These are phyloP conservation scores for Gasteruption jaculator DNA, from an alignment of 2,888 invertebrate genomes.

Conservation along the genomic window DNA sequence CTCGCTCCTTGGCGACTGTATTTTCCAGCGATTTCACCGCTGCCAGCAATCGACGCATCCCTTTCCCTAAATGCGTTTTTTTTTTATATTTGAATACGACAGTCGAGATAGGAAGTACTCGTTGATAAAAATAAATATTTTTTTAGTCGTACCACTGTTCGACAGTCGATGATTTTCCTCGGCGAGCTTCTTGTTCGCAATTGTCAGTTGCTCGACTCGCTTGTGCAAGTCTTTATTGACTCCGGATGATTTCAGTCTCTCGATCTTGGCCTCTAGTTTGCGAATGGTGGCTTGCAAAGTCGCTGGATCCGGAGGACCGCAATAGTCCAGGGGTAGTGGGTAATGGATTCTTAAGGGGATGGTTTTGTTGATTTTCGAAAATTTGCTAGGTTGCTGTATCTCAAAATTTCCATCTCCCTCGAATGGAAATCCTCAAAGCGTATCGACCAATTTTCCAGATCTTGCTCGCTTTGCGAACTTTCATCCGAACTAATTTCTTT, in stretches of 20 bases:
- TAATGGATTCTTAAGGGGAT: constrained; percentile 52
- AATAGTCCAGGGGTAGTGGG: constrained; percentile 56
- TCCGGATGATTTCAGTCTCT: constrained; percentile 39
- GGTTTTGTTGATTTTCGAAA: constrained; percentile 26
- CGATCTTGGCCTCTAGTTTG: constrained; percentile 52
- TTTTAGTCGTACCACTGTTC: constrained; percentile 22
- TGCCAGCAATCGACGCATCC: constrained; percentile 37
- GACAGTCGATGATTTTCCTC: constrained; percentile 34
- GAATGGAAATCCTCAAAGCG: too few relatives aligned
- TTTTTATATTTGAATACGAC: too few relatives aligned
- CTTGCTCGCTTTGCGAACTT: too few relatives aligned
- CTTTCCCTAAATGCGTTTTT: constrained; percentile 27
- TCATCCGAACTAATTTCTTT: too few relatives aligned
- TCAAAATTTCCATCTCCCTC: too few relatives aligned
- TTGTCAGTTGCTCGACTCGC: constrained; percentile 34
- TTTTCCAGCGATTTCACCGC: constrained; percentile 51
- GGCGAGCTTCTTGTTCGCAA: constrained; percentile 30
- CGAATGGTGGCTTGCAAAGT: constrained; percentile 54
- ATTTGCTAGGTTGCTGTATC: constrained; percentile 19
- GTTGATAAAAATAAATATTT: constrained; percentile 3
- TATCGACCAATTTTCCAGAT: too few relatives aligned
- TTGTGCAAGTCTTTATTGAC: constrained; percentile 36
- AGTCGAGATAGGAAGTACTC: neutral
- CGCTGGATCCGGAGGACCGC: constrained; percentile 54
- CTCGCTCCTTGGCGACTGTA: constrained; percentile 48